These are phyloP conservation scores for Trichogramma dendrolimi DNA, from an alignment of 2,888 invertebrate genomes.

Conservation along the genomic window DNA sequence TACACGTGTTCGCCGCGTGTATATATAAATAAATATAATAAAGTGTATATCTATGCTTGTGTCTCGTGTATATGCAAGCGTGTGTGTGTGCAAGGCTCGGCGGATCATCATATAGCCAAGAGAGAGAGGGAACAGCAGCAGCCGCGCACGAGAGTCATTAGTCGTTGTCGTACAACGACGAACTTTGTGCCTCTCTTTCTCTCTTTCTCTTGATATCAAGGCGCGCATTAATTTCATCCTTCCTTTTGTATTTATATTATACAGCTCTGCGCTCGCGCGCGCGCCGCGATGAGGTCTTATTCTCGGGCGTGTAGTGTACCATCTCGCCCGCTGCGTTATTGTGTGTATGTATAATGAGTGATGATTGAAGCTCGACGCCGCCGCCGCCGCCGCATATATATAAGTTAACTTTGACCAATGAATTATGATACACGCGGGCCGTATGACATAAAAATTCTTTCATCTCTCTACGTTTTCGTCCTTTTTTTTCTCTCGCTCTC, in stretches of 20 bases:
- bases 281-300: slow-evolving; percentile 13
- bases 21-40: too few species aligned
- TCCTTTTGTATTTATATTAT: background rate
- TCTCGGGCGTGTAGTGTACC: background rate
- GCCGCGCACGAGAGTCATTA: slow-evolving; percentile 9
- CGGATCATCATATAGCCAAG: background rate
- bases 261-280: background rate
- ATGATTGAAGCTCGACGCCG: too few species aligned
- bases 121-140: background rate
- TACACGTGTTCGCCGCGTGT: too few species aligned
- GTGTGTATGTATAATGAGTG: background rate
- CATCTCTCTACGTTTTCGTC: background rate
- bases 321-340: too few species aligned
- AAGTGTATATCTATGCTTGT: too few species aligned
- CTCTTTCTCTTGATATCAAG: slow-evolving; percentile 6
- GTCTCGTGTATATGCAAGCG: too few species aligned
- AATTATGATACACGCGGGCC: background rate
- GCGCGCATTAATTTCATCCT: slow-evolving; percentile 14
- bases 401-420: background rate
- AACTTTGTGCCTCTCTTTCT: background rate
- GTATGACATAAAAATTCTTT: background rate
- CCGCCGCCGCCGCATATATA: too few species aligned
- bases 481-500: background rate
- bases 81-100: background rate
- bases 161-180: slow-evolving; percentile 4